Evolutionary conservation across 1,140 invertebrate genomes (phyloP), one percentile per base, ranked within the genome.

Genomic region (Asbolus verrucosus): DNA sequence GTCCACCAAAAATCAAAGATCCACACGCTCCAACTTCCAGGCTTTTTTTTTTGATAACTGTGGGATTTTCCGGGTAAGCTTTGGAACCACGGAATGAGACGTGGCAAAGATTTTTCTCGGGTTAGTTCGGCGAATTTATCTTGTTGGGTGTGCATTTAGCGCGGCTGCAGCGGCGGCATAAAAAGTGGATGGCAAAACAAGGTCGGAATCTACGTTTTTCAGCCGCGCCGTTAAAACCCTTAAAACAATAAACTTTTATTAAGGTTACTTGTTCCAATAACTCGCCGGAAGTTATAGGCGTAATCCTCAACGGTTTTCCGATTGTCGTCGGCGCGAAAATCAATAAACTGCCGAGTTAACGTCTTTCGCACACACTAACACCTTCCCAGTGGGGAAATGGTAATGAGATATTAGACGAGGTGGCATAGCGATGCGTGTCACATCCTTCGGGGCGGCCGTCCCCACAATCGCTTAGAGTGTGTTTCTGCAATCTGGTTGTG

Each of bases 211-310:
- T n/a, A n/a, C n/a, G n/a, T n/a, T n/a, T n/a, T n/a, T n/a, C n/a
- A n/a, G n/a, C n/a, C n/a, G n/a, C n/a, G 24, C 33, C 33, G 33
- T 36, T 36, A 36, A 36, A 36, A 36, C 33, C 33, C 33, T 36
- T 11, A 63, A 63, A 63, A 63, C 61, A 63, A 63, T 36, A 62
- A 63, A 63, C 61, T 63, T 63, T 63, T 63, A 63, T 63, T 63
- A 63, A 63, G 61, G 61, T 62, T 36, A 62, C 31, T 62, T 62
- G 60, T 39, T 31, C 33, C 61, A 21, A 63, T 63, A 63, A 63
- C 61, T 63, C 24, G 14, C 11, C n/a, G 61, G 33, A 39, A 63
- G 61, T 63, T 63, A 63, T 63, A 14, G 60, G 15, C 60, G 60
- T 39, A 38, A 63, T 41, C 61, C 33, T 39, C 61, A 63, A 41